Evolutionary conservation across 2,888 invertebrate genomes (phyloP), one percentile per base, ranked within the genome.

Genomic region (Corythucha ciliata): DNA sequence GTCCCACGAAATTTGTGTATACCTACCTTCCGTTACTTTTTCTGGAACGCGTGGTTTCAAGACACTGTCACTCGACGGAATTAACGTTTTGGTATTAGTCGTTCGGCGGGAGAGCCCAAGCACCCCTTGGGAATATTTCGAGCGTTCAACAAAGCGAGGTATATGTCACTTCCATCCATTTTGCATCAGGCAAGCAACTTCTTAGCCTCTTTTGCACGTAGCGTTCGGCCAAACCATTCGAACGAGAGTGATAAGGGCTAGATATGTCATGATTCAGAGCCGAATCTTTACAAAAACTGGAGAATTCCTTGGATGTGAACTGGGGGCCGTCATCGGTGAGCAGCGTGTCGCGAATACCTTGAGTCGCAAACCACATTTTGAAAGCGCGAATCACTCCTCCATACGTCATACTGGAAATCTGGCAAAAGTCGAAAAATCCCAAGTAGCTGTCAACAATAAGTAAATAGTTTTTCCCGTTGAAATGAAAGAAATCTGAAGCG

Each of bases 381-480:
- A 45, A n/a, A 3, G 32, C 2, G 2, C 2, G 20, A 2, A 45
- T 45, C 3, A 26, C 2, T 1, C 27, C 10, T 3, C 4, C 4
- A 10, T 29, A 29, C 14, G 41, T 48, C 4, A 14, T 21, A 1
- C 21, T n/a, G 5, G 27, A 18, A 6, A 41, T 5, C 2, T 29
- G n/a, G 2, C 16, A 10, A 20, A 48, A 27, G 12, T 48, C 48
- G 16, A 48, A 48, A 18, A 27, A 48, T 6, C 48, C 48, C 3
- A 41, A 41, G 12, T 48, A 48, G 7, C 22, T 14, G 29, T 48
- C 41, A n/a, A 14, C 48, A 21, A 48, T 27, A 14, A 48, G 27
- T 4, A 48, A 5, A 20, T 27, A 48, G 2, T 48, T 22, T 21
- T 29, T 27, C 7, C 16, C 21, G 8, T 27, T 25, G 32, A 29